Conservation (phyloP, 1,140 invertebrate species). For the Lordiphosa stackelbergi region DNA sequence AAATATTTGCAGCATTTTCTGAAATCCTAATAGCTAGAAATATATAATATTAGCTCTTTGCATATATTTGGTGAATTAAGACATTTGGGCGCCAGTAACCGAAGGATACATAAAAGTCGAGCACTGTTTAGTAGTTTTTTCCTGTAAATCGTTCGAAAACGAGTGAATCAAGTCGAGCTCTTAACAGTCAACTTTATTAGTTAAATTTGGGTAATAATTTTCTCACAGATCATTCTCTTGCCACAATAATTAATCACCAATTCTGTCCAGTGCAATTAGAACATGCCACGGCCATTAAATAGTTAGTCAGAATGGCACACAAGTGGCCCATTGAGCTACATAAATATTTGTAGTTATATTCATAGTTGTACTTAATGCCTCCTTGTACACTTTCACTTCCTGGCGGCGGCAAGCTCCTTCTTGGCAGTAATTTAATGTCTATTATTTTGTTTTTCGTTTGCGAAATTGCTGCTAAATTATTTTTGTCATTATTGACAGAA, state of each 20-base stretch:
- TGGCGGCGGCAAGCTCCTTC: not conserved
- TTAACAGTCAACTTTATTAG: too few relatives aligned
- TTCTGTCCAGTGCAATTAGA: conserved; percentile 45
- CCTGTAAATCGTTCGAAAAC: too few relatives aligned
- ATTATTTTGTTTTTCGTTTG: conserved; percentile 51
- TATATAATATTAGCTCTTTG: too few relatives aligned
- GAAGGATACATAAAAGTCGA: too few relatives aligned
- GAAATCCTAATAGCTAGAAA: too few relatives aligned
- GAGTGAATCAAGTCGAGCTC: too few relatives aligned
- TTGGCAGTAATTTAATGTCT: conserved; percentile 42
- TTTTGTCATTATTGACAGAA: conserved; percentile 75
- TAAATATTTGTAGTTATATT: conserved; percentile 12
- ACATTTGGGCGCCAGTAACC: too few relatives aligned
- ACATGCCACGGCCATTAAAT: conserved; percentile 1
- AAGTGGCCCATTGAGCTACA: conserved; percentile 24
- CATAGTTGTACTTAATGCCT: not conserved
- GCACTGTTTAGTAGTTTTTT: too few relatives aligned
- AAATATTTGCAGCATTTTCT: too few relatives aligned
- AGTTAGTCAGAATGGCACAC: conserved; percentile 10
- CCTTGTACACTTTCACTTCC: not conserved
- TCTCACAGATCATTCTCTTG: not conserved
- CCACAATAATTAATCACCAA: not conserved
- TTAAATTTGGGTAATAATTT: too few relatives aligned
- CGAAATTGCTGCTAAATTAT: conserved; percentile 70
- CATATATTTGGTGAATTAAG: too few relatives aligned